These are phyloP conservation scores for Sisyra nigra DNA, from an alignment of 2,888 invertebrate genomes.

Conservation along the genomic window DNA sequence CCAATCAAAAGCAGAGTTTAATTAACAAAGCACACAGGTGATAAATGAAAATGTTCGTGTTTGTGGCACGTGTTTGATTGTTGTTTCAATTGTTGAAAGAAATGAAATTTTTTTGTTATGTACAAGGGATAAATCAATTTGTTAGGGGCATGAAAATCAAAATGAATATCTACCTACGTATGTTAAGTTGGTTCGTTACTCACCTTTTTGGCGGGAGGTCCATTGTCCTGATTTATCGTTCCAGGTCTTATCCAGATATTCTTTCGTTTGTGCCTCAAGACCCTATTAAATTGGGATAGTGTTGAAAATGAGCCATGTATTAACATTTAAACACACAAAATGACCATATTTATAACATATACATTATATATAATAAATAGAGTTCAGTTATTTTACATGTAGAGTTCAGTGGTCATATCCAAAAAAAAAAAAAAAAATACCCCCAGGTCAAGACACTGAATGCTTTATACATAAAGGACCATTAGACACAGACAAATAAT, in stretches of 20 bases:
- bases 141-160: no score
- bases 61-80: no score
- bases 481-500: background rate
- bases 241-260: slow-evolving; percentile 74
- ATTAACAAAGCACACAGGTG: background rate
- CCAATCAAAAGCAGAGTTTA: background rate
- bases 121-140: background rate
- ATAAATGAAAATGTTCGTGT: slow-evolving; percentile 1
- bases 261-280: slow-evolving; percentile 70
- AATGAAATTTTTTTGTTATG: background rate
- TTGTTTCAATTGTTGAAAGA: background rate
- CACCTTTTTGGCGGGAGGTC: slow-evolving; percentile 79
- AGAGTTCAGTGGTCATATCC: no score
- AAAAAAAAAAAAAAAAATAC: no score
- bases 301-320: slow-evolving; percentile 11
- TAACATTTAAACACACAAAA: slow-evolving; percentile 8
- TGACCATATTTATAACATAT: background rate
- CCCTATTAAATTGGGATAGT: slow-evolving; percentile 40
- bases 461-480: no score
- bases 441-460: no score
- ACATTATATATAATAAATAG: background rate
- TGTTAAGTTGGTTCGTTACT: slow-evolving; percentile 25
- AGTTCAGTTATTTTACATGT: no score
- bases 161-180: background rate
- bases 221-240: slow-evolving; percentile 75